A percentile compares a stretch with the other conserved stretches of the same genome.
phyloP scores from a whole-genome alignment of 1,140 invertebrate species.

The Acromyrmex echinatior region DNA sequence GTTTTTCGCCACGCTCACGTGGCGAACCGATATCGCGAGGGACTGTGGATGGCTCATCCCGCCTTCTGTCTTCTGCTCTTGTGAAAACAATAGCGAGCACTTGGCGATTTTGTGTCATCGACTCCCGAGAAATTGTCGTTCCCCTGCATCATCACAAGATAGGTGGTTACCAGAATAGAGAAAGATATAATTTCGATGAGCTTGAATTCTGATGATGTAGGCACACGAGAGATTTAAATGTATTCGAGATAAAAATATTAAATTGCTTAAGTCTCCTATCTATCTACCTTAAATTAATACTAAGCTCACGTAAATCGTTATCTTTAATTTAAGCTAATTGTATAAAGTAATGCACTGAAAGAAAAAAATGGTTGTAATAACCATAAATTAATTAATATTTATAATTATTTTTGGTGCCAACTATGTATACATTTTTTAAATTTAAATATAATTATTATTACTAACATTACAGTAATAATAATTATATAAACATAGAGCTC shows the following conservation, averaged over 20 bases:
- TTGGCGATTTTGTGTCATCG: conserved; percentile 78
- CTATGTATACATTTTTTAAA: no score
- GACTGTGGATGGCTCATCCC: conserved; percentile 20
- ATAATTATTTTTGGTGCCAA: no score
- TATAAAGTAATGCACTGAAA: no score
- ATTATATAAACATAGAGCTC: no score
- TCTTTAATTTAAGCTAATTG: not conserved
- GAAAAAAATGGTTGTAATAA: no score
- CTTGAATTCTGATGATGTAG: not conserved
- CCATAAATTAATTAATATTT: no score
- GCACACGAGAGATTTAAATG: not conserved
- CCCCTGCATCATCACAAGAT: conserved; percentile 31
- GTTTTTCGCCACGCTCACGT: not conserved
- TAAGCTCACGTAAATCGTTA: not conserved
- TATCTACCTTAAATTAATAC: not conserved
- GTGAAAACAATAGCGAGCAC: conserved; percentile 78
- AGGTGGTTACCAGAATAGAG: conserved; percentile 38
- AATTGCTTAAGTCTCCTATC: not conserved
- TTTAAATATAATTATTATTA: no score
- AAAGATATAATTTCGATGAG: conserved; percentile 30
- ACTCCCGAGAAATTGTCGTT: conserved; percentile 68
- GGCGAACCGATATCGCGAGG: conserved; percentile 68
- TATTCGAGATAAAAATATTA: not conserved
- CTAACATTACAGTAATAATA: no score
- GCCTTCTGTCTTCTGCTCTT: conserved; percentile 65